Percentiles rank a stretch among this genome's conserved stretches.
These are phyloP conservation scores for Umimayanthus chanpuru DNA, from an alignment of 92 coral and sea anemone genomes.

Conservation along the genomic window DNA sequence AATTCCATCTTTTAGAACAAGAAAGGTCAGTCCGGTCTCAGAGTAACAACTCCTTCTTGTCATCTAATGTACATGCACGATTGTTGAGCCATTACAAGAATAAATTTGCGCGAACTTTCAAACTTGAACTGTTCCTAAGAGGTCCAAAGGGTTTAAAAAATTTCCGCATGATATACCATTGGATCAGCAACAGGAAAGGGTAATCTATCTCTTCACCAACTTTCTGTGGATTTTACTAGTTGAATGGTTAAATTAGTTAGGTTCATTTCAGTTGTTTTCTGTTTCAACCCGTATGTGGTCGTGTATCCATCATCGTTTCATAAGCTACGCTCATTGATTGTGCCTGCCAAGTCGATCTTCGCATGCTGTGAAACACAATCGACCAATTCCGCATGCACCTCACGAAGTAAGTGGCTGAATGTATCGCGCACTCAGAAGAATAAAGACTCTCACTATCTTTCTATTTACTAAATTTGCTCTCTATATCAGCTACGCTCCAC, in stretches of 20 bases:
- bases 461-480: constrained; percentile 34
- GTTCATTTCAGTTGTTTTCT: constrained; percentile 19
- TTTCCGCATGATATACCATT: background rate
- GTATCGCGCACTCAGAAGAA: constrained; percentile 26
- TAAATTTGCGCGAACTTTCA: background rate
- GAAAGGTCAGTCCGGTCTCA: background rate
- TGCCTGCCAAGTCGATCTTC: constrained; percentile 32
- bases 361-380: constrained; percentile 49
- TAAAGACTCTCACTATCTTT: constrained; percentile 15
- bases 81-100: background rate
- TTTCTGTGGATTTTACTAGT: background rate
- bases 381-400: constrained; percentile 37
- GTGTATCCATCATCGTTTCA: constrained; percentile 36
- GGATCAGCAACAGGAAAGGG: background rate
- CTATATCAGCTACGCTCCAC: constrained; percentile 28
- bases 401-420: constrained; percentile 41
- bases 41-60: background rate
- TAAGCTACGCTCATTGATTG: constrained; percentile 28
- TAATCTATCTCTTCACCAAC: background rate
- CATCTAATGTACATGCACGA: background rate
- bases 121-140: background rate
- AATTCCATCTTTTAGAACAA: background rate
- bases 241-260: background rate
- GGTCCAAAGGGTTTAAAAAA: background rate
- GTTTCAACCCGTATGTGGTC: constrained; percentile 41